Evolutionary conservation across 2,113 vertebrate genomes (phyloP).

Genomic region (Takifugu flavidus): DNA sequence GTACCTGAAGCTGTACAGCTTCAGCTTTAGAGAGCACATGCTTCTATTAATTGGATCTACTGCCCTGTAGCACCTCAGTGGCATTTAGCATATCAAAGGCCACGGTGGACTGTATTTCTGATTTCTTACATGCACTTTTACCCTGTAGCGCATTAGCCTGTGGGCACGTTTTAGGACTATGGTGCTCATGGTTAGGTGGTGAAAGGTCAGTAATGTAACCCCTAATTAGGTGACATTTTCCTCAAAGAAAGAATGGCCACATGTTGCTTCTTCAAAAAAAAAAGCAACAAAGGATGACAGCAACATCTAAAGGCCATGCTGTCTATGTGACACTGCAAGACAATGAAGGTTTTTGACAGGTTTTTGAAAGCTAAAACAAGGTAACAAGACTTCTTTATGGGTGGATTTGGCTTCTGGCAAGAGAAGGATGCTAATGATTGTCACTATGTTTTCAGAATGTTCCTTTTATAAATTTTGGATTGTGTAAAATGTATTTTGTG

Average conservation of each 20-base stretch:
- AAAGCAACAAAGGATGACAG: slow-evolving; percentile 11
- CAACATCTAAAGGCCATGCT: slow-evolving; percentile 46
- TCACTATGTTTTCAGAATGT: neutral
- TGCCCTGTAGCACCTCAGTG: slow-evolving; percentile 27
- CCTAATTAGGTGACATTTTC: slow-evolving; percentile 78
- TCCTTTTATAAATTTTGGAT: too few species aligned
- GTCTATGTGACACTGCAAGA: slow-evolving; percentile 36
- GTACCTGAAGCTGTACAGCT: neutral
- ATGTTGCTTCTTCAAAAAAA: slow-evolving; percentile 21
- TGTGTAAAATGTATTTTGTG: too few species aligned
- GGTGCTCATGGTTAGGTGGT: slow-evolving; percentile 25
- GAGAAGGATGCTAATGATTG: neutral
- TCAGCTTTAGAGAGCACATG: slow-evolving; percentile 10
- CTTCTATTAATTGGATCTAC: slow-evolving; percentile 39
- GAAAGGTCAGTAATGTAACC: slow-evolving; percentile 65
- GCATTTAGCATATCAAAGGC: slow-evolving; percentile 52
- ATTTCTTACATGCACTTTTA: slow-evolving; percentile 3
- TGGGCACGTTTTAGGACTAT: slow-evolving; percentile 5
- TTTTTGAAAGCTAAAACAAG: slow-evolving; percentile 24
- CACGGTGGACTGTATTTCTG: slow-evolving; percentile 24
- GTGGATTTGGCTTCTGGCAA: slow-evolving; percentile 1
- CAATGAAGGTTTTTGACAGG: slow-evolving; percentile 9
- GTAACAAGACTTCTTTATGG: slow-evolving; percentile 19
- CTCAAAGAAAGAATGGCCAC: slow-evolving; percentile 52
- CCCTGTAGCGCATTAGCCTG: slow-evolving; percentile 24